Evolutionary conservation across 2,113 vertebrate species (phyloP).

Genomic region (Rhynchomys soricoides): DNA sequence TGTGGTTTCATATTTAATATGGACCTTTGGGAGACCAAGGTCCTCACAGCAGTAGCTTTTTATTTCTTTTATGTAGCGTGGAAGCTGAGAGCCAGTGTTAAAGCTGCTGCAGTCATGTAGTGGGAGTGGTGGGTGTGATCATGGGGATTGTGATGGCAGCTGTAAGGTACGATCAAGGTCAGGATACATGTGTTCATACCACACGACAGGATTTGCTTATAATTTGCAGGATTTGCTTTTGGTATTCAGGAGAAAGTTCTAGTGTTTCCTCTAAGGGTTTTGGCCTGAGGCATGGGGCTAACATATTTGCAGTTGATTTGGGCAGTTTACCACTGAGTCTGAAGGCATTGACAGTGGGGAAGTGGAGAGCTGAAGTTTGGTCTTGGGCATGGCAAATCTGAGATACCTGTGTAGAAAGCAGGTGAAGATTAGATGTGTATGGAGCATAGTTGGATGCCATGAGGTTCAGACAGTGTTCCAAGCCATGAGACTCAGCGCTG

Average conservation of each 20-base stretch:
- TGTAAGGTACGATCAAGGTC: neutral
- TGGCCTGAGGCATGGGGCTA: neutral
- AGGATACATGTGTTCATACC: neutral
- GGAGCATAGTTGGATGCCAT: constrained; percentile 5
- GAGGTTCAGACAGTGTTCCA: neutral
- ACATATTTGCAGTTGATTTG: neutral
- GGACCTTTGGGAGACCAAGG: neutral
- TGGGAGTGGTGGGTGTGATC: neutral
- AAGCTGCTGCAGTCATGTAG: neutral
- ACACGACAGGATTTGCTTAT: neutral
- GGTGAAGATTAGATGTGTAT: neutral
- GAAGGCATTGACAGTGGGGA: neutral
- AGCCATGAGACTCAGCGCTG: neutral
- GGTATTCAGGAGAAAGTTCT: neutral
- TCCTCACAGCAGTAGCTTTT: neutral
- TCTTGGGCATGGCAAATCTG: constrained; percentile 39
- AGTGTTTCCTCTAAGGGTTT: neutral
- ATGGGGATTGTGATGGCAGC: neutral
- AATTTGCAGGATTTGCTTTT: constrained; percentile 25
- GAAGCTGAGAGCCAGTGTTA: neutral
- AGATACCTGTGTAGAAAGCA: constrained; percentile 19
- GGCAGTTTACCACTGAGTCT: constrained; percentile 36
- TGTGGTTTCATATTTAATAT: neutral
- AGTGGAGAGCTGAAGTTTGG: constrained; percentile 6
- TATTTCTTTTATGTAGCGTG: neutral